phyloP scores from a whole-genome alignment of 2,888 invertebrate species.

The Drosophila macrospina region DNA sequence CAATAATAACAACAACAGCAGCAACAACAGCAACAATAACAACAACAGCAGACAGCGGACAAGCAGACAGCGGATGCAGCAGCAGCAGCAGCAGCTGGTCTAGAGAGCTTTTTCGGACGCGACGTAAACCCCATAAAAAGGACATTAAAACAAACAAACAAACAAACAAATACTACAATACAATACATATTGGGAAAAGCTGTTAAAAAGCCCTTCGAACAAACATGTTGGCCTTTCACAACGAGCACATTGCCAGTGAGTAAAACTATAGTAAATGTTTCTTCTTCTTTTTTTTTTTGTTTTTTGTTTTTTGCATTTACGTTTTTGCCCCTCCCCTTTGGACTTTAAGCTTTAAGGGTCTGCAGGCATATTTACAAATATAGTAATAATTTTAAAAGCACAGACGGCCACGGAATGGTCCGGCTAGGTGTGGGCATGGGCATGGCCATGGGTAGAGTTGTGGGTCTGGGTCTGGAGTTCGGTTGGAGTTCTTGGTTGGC shows the following conservation, averaged over 20 bases:
- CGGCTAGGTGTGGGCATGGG: slow-evolving; percentile 2
- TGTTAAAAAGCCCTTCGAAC: slow-evolving; percentile 51
- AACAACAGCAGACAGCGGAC: slow-evolving; percentile 20
- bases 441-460: background rate
- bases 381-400: slow-evolving; percentile 81
- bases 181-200: slow-evolving; percentile 56
- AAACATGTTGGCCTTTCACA: slow-evolving; percentile 85
- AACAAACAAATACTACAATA: slow-evolving; percentile 46
- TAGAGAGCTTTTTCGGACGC: slow-evolving; percentile 44
- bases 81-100: slow-evolving; percentile 29
- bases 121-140: slow-evolving; percentile 66
- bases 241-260: slow-evolving; percentile 85
- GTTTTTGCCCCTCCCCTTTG: too few relatives aligned
- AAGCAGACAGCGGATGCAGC: slow-evolving; percentile 43
- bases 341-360: slow-evolving; percentile 41
- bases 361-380: slow-evolving; percentile 58
- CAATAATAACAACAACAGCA: slow-evolving; percentile 20
- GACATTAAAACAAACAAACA: slow-evolving; percentile 66
- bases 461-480: slow-evolving; percentile 21
- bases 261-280: slow-evolving; percentile 44
- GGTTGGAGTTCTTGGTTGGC: slow-evolving; percentile 34
- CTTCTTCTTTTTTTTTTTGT: background rate
- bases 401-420: slow-evolving; percentile 42
- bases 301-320: too few relatives aligned
- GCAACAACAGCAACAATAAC: slow-evolving; percentile 31